Percentiles rank a stretch among this genome's conserved stretches.
Conservation (phyloP, 2,797 vertebrate genomes). For the Acrossocheilus wenchowensis region DNA sequence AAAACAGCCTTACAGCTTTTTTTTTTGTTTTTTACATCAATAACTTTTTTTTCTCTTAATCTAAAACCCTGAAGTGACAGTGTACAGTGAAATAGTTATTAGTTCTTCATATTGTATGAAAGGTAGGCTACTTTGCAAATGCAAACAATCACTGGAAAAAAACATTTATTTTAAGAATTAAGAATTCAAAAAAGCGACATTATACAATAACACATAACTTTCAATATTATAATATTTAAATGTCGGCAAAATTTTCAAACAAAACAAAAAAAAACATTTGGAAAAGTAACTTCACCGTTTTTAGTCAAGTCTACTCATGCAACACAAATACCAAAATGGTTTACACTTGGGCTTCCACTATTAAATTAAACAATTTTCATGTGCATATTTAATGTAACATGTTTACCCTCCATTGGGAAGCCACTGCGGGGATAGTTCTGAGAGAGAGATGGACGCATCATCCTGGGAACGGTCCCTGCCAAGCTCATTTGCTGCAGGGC, state of each 20-base stretch:
- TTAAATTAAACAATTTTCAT: not conserved
- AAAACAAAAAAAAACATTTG: not conserved
- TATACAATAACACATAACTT: not conserved
- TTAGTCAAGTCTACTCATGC: not conserved
- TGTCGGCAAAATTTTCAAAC: not conserved
- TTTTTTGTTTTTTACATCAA: not conserved
- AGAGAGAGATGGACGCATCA: conserved; percentile 94
- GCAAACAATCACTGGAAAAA: not conserved
- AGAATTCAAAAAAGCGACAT: not conserved
- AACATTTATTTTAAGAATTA: not conserved
- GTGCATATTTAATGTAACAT: not conserved
- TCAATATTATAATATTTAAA: not conserved
- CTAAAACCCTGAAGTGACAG: not conserved
- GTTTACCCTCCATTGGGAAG: conserved; percentile 94
- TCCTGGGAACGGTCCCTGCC: conserved; percentile 91
- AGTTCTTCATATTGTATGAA: not conserved
- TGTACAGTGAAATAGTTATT: not conserved
- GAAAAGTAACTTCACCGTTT: not conserved
- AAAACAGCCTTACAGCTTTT: not conserved
- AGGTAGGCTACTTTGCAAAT: not conserved
- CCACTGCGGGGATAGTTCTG: conserved; percentile 94
- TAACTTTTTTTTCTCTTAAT: not conserved
- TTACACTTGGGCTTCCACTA: not conserved
- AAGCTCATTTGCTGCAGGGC: conserved; percentile 83
- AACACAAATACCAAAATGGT: not conserved